These are phyloP conservation scores for Dorcus hopei DNA, from an alignment of 2,888 invertebrate species.

Conservation along the genomic window DNA sequence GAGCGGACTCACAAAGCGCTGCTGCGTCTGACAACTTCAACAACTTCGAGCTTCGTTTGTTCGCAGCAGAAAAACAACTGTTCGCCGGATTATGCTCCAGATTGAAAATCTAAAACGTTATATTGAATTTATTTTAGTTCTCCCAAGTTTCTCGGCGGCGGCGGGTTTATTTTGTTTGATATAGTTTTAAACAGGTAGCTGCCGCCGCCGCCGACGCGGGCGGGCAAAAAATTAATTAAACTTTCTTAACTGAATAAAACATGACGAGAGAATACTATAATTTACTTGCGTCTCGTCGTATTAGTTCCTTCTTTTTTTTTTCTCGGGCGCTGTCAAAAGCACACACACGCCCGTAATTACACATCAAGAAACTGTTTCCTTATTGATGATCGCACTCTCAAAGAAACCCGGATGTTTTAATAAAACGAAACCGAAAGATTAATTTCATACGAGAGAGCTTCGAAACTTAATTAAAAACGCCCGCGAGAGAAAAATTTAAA, in stretches of 20 bases:
- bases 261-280: no score
- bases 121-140: constrained; percentile 31
- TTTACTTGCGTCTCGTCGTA: no score
- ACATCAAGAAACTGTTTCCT: no score
- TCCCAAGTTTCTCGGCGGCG: constrained; percentile 9
- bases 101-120: constrained; percentile 41
- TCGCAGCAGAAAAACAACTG: constrained; percentile 42
- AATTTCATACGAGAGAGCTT: no score
- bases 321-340: no score
- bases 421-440: no score
- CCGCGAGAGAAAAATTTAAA: no score
- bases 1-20: constrained; percentile 45
- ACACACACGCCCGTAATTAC: no score
- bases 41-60: constrained; percentile 45
- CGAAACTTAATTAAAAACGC: no score
- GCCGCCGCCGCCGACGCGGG: not conserved
- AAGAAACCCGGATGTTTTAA: no score
- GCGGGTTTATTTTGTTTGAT: constrained; percentile 15
- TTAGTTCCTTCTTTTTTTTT: no score
- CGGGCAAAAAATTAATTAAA: constrained; percentile 6
- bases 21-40: constrained; percentile 46
- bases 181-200: constrained; percentile 11
- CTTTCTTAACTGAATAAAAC: not conserved
- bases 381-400: no score
- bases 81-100: constrained; percentile 37